Evolutionary conservation across 1,140 invertebrate genomes (phyloP), one percentile per base, ranked within the genome.

Genomic region (Papilio aristodemus): DNA sequence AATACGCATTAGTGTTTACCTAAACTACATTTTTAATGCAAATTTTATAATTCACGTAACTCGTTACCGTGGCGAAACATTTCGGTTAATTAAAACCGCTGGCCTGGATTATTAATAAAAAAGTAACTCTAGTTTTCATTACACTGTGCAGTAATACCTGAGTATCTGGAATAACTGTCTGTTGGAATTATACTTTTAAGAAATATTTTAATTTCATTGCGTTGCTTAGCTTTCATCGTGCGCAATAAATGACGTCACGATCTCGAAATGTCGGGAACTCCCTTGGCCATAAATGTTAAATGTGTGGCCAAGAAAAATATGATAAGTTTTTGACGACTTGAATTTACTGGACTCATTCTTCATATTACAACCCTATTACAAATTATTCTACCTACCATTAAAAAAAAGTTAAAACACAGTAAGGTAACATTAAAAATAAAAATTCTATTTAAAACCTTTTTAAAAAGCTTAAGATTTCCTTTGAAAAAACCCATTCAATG

Each of bases 31-130:
- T 60, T 60, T 60, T 36, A 60, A 60, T 60, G 58, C 32, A 60
- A 60, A 60, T 60, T 60, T 60, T 36, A 60, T 60, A 60, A 60
- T 36, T 60, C n/a, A 58, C 25, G 57, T 58, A 60, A 60, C 58
- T 19, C 32, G 7, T 0, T 17, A 36, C 14, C 27, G 32, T 19
- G 19, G 58, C 32, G 58, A 22, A 60, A 60, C 58, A 60, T 60
- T 60, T 60, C 36, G 58, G 58, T 60, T 60, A 60, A 60, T 60
- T 60, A 60, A 60, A 60, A 60, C 10, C 36, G 4, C 9, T 60
- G n/a, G 36, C 36, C 58, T 38, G 36, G 14, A 60, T 38, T 19
- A 60, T 37, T 60, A 38, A 37, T 38, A 60, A 60, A 60, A 37
- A 36, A 8, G 9, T 41, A 13, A 58, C 54, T 58, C 54, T 36